Evolutionary conservation across 1,140 invertebrate species (phyloP).

Genomic region (Calycopis cecrops): DNA sequence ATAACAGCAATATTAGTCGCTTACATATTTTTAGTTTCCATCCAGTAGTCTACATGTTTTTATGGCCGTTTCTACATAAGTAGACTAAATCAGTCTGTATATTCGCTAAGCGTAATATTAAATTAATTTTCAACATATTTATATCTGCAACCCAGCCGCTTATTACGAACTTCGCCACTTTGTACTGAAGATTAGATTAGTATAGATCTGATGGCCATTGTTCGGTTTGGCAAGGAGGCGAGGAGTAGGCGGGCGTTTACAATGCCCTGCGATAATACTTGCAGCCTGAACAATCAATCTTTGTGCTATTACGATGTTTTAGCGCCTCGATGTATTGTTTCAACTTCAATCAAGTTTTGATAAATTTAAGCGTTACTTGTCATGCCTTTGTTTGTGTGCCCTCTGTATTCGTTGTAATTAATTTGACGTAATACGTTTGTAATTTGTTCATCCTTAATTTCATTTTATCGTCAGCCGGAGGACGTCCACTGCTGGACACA

Average conservation of each 20-base stretch:
- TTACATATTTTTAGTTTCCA: no score
- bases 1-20: no score
- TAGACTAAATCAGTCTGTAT: no score
- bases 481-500: no score
- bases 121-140: no score
- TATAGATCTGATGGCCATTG: slow-evolving; percentile 48
- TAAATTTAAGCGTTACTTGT: slow-evolving; percentile 65
- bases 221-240: slow-evolving; percentile 42
- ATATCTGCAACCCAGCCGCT: no score
- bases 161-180: slow-evolving; percentile 10
- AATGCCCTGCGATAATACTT: slow-evolving; percentile 60
- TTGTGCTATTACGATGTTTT: slow-evolving; percentile 71
- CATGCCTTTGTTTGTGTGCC: slow-evolving; percentile 59
- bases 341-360: slow-evolving; percentile 73
- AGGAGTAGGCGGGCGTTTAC: slow-evolving; percentile 31
- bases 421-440: slow-evolving; percentile 59
- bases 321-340: slow-evolving; percentile 73
- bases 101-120: no score
- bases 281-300: slow-evolving; percentile 67
- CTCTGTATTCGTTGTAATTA: slow-evolving; percentile 43
- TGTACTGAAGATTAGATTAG: slow-evolving; percentile 41
- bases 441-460: slow-evolving; percentile 26
- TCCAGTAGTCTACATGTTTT: no score
- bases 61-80: no score
- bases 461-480: no score